Conservation (phyloP, 1,140 invertebrate species). For the Fopius arisanus region DNA sequence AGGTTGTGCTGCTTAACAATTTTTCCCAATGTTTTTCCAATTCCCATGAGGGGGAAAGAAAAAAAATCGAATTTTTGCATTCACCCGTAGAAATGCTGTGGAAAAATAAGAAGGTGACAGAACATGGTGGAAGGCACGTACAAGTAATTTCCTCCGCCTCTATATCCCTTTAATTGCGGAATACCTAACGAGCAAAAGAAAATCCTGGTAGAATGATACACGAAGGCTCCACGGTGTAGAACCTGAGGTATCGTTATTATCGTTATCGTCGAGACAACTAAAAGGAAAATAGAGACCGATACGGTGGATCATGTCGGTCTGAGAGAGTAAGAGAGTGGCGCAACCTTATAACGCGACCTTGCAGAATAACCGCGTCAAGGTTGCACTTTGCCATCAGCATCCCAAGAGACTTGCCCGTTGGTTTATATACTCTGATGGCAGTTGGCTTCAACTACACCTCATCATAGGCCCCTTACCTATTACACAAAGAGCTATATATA, state of each 20-base stretch:
- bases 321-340: neutral
- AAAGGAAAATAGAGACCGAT: conserved; percentile 2
- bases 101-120: conserved; percentile 27
- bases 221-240: neutral
- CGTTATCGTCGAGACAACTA: conserved; percentile 22
- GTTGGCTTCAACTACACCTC: neutral
- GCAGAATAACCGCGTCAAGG: conserved; percentile 30
- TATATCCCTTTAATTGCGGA: conserved; percentile 51
- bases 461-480: neutral
- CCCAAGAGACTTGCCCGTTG: neutral
- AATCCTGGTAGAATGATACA: conserved; percentile 30
- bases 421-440: neutral
- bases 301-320: neutral
- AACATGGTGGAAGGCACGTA: conserved; percentile 35
- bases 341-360: conserved; percentile 25
- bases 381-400: neutral
- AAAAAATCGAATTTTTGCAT: neutral
- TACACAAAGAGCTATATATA: neutral
- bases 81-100: conserved; percentile 31
- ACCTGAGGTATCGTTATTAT: conserved; percentile 22
- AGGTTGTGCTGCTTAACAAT: neutral
- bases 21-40: neutral
- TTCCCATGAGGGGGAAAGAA: neutral
- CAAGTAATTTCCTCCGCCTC: conserved; percentile 45
- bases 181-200: conserved; percentile 33